Evolutionary conservation across 2,797 vertebrate species (phyloP), one percentile per base, ranked within the genome.

Genomic region (Enoplosus armatus): DNA sequence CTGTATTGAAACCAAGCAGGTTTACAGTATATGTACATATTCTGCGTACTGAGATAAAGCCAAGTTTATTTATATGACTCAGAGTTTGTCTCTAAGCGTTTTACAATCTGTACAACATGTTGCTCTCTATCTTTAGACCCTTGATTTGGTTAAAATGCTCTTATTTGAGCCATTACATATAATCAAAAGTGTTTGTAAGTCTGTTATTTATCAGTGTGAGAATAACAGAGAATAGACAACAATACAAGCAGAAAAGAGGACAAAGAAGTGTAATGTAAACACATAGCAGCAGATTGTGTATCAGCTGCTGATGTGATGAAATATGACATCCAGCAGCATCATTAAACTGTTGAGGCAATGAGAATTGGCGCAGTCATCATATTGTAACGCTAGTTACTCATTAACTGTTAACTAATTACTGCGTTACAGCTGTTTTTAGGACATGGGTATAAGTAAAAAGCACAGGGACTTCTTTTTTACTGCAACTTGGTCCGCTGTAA

Each of bases 1-100:
- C 43, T 41, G 61, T 35, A 51, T 79, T 26, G n/a, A 75, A 35
- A 41, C 61, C 24, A 10, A 1, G 50, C 83, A 81, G 72, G 66
- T 83, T 68, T 29, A 75, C 15, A 5, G 15, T 6, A 27, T n/a
- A 33, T 43, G 5, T 67, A 39, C 2, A 12, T 62, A 31, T 0
- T 2, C 6, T 72, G 26, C 51, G 8, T 61, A 7, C 8, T 15
- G 5, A 65, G 11, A 31, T 16, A 37, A 55, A 47, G 18, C 45
- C 8, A 41, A 11, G 6, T 31, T 53, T 22, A 39, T 39, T 54
- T 10, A 59, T 12, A 3, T 39, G 18, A 27, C 33, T 2, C 14
- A 50, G 41, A 26, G 15, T 20, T 26, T 75, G 37, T 37, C 24
- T 41, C 22, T 29, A 18, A 5, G 2, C 11, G 35, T 2, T 59